Evolutionary conservation across 2,113 vertebrate genomes (phyloP).

Genomic region (Cichladusa arquata): DNA sequence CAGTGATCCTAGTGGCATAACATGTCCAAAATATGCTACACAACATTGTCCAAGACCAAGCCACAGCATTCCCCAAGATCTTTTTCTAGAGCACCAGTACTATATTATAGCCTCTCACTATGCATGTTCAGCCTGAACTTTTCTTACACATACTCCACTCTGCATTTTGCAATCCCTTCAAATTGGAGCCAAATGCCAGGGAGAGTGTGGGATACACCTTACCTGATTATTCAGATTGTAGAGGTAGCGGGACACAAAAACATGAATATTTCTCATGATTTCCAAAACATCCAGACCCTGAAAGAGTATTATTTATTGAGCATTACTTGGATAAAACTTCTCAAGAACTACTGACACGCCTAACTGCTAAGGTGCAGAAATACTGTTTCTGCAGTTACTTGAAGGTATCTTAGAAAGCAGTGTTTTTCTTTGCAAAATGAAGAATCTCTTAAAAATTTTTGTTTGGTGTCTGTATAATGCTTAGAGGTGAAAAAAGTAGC

Average conservation of each 20-base stretch:
- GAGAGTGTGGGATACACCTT: background rate
- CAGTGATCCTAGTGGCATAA: background rate
- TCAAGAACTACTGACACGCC: background rate
- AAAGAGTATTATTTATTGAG: slow-evolving; percentile 31
- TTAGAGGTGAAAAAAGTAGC: background rate
- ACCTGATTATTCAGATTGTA: slow-evolving; percentile 99
- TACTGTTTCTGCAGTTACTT: background rate
- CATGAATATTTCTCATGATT: slow-evolving; percentile 99
- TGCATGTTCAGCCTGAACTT: background rate
- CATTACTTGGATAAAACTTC: background rate
- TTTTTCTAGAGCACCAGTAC: background rate
- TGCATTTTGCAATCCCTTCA: background rate
- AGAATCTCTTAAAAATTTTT: background rate
- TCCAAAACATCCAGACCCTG: slow-evolving; percentile 97
- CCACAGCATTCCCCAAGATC: background rate
- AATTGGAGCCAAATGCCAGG: background rate
- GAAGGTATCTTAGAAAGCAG: background rate
- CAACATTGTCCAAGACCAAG: background rate
- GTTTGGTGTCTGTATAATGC: background rate
- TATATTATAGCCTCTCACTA: background rate
- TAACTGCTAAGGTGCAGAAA: background rate
- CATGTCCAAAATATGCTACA: background rate
- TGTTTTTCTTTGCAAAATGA: background rate
- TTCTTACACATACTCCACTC: accelerated
- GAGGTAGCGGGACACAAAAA: slow-evolving; percentile 97